Base-by-base conservation (phyloP, 2,113 vertebrate species). In the Catagonus wagneri region DNA sequence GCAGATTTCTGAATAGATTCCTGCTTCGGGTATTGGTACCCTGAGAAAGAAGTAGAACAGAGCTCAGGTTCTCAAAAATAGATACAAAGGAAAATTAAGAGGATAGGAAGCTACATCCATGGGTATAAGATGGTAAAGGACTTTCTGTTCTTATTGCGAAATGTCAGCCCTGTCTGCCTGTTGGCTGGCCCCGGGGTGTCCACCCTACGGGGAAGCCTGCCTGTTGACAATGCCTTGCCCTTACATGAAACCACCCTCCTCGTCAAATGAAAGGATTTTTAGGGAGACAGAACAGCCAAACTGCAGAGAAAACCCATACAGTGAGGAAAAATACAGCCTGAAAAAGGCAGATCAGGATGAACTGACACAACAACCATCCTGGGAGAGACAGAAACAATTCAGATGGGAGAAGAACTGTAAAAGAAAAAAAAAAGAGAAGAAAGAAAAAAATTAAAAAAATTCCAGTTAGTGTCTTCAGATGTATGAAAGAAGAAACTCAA, bases 261-360 rank as follows among this genome's bases (percentile, higher is more conserved):
- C 34, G 63, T 75, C 39, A 92, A 65, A 75, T 84, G 58, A 83
- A 83, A 83, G 68, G 60, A 89, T 89, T 89, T 75, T 74, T 94
- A 58, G 50, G 56, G 50, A 75, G 72, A 81, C 50, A 54, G 29
- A 23, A 83, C 60, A 74, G 81, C 22, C 20, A 83, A 84, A 39
- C 13, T 84, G 25, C 60, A 66, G 66, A 56, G 50, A 58, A 72
- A 74, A 89, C n/a, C 27, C 56, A 34, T 36, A 39, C 7, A 27
- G 58, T 44, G 9, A 74, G 19, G n/a, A 36, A 63, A 61, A 66
- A 4, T 56, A 88, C 27, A 89, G 39, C 44, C 52, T 13, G 0
- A 8, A 74, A 89, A 81, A 83, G 56, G 56, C 25, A 86, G 22
- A 80, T 56, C 20, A 89, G 27, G 34, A 34, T 66, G 29, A 89